Base-by-base conservation (phyloP, 2,113 vertebrate species). In the Coturnix japonica region DNA sequence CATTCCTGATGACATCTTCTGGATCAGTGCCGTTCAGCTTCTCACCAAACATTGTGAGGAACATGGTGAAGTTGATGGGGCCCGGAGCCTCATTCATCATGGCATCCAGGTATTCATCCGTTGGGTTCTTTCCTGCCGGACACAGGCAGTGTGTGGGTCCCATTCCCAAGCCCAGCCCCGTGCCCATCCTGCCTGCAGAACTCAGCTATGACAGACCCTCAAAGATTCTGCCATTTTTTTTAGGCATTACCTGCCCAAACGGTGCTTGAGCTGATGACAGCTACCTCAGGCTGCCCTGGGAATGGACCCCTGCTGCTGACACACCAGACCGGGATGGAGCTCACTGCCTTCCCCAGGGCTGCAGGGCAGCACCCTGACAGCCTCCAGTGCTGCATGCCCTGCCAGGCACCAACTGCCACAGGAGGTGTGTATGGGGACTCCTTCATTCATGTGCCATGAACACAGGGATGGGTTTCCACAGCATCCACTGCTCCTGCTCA, bases 41-140 rank as follows among this genome's bases (percentile, higher is more conserved):
- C 95, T 99, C 99, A 90, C 99, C 99, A 0, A 99, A 99, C 99
- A 99, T 99, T 83, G 99, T 99, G 94, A 99, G 98, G 97, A 99
- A 99, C 99, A 99, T 99, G 94, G 99, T 99, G 98, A 99, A 99
- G 97, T 99, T 99, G 95, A 99, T 99, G 95, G 99, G 99, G 23
- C 99, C 99, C 0, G 99, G 99, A 0, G 99, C 99, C 96, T 99
- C 99, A 0, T 98, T 98, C 99, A 99, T 99, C 99, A 99, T 99
- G 22, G 98, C 99, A 93, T 99, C 99, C 94, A 99, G 96, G 96
- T 99, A 99, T 84, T 99, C 99, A 1, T 99, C 99, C 0, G 99
- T 99, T 23, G 99, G 99, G 97, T 99, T 99, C 97, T 99, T 99
- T 79, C 99, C 99, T 99, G 97, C 10, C 11, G 28, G 91, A 41